phyloP scores from a whole-genome alignment of 2,113 vertebrate species.

The Mesitornis unicolor region DNA sequence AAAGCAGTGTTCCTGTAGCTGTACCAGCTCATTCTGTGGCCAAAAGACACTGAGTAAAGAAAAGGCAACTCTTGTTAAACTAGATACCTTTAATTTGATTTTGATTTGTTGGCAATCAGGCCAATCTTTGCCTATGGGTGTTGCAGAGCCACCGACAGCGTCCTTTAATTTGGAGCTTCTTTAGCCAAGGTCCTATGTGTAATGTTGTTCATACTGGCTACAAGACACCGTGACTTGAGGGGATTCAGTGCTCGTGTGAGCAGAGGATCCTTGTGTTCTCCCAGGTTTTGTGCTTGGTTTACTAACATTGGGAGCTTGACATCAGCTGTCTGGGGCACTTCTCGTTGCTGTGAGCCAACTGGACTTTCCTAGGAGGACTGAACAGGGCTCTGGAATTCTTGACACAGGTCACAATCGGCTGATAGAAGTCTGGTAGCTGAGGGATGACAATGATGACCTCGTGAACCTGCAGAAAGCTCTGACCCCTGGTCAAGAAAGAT shows the following conservation, averaged over 20 bases:
- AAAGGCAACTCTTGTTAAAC: neutral
- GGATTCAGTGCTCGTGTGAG: neutral
- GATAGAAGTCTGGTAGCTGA: neutral
- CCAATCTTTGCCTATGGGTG: neutral
- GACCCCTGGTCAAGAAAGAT: neutral
- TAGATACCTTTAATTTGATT: neutral
- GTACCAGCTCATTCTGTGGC: neutral
- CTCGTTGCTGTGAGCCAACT: neutral
- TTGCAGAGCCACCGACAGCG: neutral
- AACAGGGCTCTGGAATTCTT: neutral
- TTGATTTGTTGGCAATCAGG: neutral
- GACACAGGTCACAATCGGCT: too few relatives aligned
- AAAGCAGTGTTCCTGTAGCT: neutral
- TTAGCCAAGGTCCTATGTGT: neutral
- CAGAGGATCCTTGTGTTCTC: neutral
- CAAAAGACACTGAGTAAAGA: neutral
- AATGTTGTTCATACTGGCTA: neutral
- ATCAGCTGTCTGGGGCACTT: neutral
- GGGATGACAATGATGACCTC: neutral
- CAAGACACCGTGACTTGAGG: neutral
- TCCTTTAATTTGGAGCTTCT: neutral
- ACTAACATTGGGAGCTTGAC: neutral
- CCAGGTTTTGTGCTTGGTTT: too few relatives aligned
- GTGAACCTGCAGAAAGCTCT: neutral
- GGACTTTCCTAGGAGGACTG: neutral